Conservation (phyloP, 23 tunicate genomes). For the Ciona savignyi region DNA sequence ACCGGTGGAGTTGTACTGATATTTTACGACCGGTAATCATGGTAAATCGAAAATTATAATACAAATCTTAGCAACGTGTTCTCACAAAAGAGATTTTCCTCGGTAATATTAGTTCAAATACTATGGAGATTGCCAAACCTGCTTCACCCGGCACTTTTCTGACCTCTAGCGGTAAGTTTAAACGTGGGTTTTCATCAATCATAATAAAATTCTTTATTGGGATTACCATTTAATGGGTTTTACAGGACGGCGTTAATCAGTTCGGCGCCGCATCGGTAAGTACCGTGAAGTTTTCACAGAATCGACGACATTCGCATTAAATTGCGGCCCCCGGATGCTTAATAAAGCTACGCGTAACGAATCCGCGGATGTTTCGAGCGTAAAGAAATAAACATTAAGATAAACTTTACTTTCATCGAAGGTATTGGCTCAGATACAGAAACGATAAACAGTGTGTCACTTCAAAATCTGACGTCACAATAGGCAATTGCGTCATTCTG, state of each 20-base stretch:
- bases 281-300: neutral
- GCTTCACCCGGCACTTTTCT: too few species aligned
- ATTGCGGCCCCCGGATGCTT: neutral
- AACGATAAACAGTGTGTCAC: neutral
- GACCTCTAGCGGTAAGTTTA: too few species aligned
- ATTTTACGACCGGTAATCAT: neutral
- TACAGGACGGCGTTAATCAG: neutral
- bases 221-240: neutral
- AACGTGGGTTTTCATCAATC: too few species aligned
- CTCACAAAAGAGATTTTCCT: too few species aligned
- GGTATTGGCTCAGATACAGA: too few species aligned
- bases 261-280: neutral
- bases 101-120: too few species aligned
- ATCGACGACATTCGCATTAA: neutral
- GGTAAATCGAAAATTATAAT: neutral
- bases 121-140: too few species aligned
- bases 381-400: neutral
- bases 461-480: neutral
- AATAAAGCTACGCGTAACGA: neutral
- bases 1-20: neutral
- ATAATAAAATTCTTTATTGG: neutral
- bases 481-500: neutral
- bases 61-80: too few species aligned
- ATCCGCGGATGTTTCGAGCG: neutral
- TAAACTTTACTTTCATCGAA: too few species aligned